These are phyloP conservation scores for Cloeon dipterum DNA, from an alignment of 2,888 invertebrate species.

Conservation along the genomic window DNA sequence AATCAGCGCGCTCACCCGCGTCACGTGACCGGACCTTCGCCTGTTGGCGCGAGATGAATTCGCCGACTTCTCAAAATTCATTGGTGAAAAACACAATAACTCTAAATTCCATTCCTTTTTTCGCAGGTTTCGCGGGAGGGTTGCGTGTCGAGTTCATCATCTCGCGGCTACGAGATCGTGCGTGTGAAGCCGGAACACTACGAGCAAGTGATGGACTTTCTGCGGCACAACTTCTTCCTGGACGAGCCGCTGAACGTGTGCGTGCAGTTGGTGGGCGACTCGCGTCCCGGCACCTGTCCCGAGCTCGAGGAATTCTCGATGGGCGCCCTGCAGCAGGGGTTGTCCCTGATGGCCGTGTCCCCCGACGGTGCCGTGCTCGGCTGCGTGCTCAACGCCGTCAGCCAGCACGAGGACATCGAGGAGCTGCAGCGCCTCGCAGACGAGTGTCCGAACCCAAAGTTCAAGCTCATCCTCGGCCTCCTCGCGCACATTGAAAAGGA, in stretches of 20 bases:
- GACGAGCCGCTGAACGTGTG: slow-evolving; percentile 61
- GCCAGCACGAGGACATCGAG: slow-evolving; percentile 13
- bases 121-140: too few relatives aligned
- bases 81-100: too few relatives aligned
- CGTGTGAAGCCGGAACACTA: slow-evolving; percentile 24
- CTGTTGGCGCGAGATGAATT: too few relatives aligned
- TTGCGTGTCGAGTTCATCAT: too few relatives aligned
- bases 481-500: slow-evolving; percentile 29
- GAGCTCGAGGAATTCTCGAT: slow-evolving; percentile 39
- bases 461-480: slow-evolving; percentile 36
- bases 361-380: slow-evolving; percentile 30
- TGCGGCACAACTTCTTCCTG: slow-evolving; percentile 52
- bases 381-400: slow-evolving; percentile 26
- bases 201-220: slow-evolving; percentile 40
- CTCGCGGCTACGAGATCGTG: slow-evolving; percentile 3
- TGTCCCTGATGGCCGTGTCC: slow-evolving; percentile 38
- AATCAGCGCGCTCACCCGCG: too few relatives aligned
- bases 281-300: slow-evolving; percentile 29
- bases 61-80: too few relatives aligned
- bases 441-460: slow-evolving; percentile 31
- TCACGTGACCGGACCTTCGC: too few relatives aligned
- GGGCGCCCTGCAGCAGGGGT: slow-evolving; percentile 24
- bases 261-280: slow-evolving; percentile 27
- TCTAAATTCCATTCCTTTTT: too few relatives aligned
- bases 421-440: slow-evolving; percentile 20